A percentile compares a stretch with the other conserved stretches of the same genome.
Conservation (phyloP, 2,113 vertebrate genomes). For the Oxyura jamaicensis region DNA sequence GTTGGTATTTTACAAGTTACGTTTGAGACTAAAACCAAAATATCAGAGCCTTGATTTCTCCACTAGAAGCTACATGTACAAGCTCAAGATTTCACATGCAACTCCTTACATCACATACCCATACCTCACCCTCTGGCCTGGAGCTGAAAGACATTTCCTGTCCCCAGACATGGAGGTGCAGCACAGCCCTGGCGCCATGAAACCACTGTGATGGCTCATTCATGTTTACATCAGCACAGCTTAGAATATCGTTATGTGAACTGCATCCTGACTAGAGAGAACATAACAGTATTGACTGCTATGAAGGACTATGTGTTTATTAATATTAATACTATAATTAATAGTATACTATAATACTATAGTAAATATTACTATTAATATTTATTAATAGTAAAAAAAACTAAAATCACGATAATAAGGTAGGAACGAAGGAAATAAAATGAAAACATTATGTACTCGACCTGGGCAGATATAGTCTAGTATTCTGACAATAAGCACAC, state of each 20-base stretch:
- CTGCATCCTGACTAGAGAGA: constrained; percentile 10
- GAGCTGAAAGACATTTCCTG: constrained; percentile 65
- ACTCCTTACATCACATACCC: constrained; percentile 83
- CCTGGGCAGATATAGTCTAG: background rate
- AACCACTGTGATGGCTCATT: constrained; percentile 51
- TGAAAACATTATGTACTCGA: background rate
- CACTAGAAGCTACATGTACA: constrained; percentile 84
- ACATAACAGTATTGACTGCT: background rate
- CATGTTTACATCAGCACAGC: constrained; percentile 70
- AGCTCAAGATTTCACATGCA: constrained; percentile 85
- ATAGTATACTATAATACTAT: too few relatives aligned
- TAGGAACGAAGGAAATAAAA: background rate
- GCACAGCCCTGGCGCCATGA: constrained; percentile 61
- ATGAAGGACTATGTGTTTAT: background rate
- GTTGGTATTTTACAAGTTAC: constrained; percentile 69
- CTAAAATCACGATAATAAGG: background rate
- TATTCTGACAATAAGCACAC: background rate
- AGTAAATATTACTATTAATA: too few relatives aligned
- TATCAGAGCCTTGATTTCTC: constrained; percentile 81
- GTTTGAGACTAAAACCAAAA: constrained; percentile 82
- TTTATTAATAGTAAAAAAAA: background rate
- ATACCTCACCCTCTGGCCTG: constrained; percentile 77
- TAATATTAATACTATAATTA: too few relatives aligned
- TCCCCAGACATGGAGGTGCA: constrained; percentile 46
- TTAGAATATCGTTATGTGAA: constrained; percentile 21